Conservation (phyloP, 2,797 vertebrate species). For the Argyrosomus regius region DNA sequence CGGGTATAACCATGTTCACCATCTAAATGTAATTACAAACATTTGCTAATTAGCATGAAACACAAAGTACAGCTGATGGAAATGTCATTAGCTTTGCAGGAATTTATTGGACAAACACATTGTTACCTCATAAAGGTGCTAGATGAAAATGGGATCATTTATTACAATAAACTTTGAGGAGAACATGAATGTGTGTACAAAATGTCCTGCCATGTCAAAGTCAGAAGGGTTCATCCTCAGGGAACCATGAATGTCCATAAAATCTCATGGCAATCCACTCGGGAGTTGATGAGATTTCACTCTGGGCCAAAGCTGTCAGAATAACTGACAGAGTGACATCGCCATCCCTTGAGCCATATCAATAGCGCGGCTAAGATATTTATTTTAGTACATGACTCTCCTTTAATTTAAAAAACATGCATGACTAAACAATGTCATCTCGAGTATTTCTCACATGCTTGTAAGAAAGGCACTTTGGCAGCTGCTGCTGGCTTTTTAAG, state of each 20-base stretch:
- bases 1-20: not conserved
- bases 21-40: not conserved
- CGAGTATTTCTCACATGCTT: not conserved
- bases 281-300: not conserved
- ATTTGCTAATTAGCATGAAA: not conserved
- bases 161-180: too few species aligned
- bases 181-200: too few species aligned
- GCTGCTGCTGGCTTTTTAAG: not conserved
- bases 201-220: not conserved
- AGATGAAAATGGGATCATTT: not conserved
- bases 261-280: not conserved
- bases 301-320: too few species aligned
- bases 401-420: not conserved
- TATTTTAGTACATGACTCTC: not conserved
- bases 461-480: not conserved
- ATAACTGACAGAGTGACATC: not conserved
- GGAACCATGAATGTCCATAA: not conserved
- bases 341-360: not conserved
- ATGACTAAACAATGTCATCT: too few species aligned
- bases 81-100: not conserved
- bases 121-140: not conserved
- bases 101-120: not conserved
- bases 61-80: not conserved
- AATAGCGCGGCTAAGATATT: not conserved
- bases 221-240: not conserved